These are phyloP conservation scores for Chelonoidis abingdonii DNA, from an alignment of 2,113 vertebrate species.

Conservation along the genomic window DNA sequence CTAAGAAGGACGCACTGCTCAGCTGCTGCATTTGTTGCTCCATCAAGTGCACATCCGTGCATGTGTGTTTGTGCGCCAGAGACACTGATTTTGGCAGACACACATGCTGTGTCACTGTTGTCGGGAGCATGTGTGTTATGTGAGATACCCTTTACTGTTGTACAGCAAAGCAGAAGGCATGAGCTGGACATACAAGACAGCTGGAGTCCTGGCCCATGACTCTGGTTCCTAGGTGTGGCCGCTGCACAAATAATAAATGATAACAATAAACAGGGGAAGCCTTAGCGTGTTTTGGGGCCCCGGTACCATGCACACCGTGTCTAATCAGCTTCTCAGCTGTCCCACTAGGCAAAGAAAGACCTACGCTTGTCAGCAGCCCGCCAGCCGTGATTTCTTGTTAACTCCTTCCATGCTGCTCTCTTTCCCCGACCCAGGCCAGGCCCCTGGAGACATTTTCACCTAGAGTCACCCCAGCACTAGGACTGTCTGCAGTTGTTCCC, in stretches of 20 bases:
- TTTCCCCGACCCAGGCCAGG: neutral
- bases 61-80: neutral
- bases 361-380: neutral
- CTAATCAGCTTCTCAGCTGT: neutral
- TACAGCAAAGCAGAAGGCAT: neutral
- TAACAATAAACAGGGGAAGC: neutral
- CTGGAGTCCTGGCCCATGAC: neutral
- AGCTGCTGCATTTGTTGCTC: neutral
- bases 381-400: neutral
- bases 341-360: neutral
- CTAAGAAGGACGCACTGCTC: neutral
- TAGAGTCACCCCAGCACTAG: neutral
- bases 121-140: rapidly evolving
- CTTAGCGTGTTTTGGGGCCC: neutral
- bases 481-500: neutral
- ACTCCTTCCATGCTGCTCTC: neutral
- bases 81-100: neutral
- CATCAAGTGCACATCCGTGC: neutral
- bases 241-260: neutral
- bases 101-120: neutral
- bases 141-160: neutral
- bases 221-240: too few relatives aligned
- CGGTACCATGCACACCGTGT: neutral
- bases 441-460: neutral
- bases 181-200: neutral